Evolutionary conservation across 35 echinoderm and acorn worm species (phyloP), one percentile per base, ranked within the genome.

Genomic region (Ophiothrix spiculata): DNA sequence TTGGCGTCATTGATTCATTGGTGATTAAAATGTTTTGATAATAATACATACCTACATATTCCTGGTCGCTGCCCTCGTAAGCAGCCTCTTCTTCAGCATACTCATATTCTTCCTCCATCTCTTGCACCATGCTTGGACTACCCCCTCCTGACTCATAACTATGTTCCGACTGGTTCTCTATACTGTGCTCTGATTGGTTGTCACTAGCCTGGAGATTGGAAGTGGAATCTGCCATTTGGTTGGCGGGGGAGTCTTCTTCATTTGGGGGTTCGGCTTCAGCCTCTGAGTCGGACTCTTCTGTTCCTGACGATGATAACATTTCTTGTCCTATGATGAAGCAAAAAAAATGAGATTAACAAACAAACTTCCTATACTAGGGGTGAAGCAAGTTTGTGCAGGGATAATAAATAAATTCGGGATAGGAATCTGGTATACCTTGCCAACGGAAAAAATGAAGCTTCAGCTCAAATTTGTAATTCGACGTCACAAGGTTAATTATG

Each of bases 141-240:
- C 60, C 25, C 17, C 10, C 60, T 28, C 8, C 60, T n/a, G 60
- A 69, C 60, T 69, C 60, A 69, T 25, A 4, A n/a, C 60, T 69
- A 28, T 69, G 60, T 69, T 69, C 60, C 23, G 60, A 69, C 29
- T 69, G 60, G 60, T 69, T n/a, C 3, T 69, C 60, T n/a, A n/a
- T n/a, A n/a, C 60, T 69, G 60, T 69, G 60, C 29, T 69, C 60
- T n/a, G 60, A 69, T 69, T 69, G 60, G 60, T 69, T n/a, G 25
- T 69, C 60, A 69, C 60, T 69, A n/a, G 6, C 60, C 60, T 69
- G 60, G 60, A 69, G 60, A 25, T 69, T 69, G 2, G 60, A 69
- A 2, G 60, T 69, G 25, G 60, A 69, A 69, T 69, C 60, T 69
- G 60, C 60, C 60, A 69, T 69, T 25, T 69, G 60, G 29, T 69